These are phyloP conservation scores for Telmatherina bonti DNA, from an alignment of 2,797 vertebrate species.

Conservation along the genomic window DNA sequence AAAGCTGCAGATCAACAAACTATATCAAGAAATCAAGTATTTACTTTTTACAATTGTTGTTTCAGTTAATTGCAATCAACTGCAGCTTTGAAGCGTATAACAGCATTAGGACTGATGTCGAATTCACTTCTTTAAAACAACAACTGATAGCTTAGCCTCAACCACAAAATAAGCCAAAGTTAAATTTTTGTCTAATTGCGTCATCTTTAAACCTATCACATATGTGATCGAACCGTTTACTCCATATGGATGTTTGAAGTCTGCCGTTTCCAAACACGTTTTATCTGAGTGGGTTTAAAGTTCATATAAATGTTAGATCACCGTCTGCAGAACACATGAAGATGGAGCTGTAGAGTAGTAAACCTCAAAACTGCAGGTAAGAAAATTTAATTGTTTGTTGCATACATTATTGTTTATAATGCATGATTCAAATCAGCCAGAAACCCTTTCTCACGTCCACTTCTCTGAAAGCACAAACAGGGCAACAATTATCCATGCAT, in stretches of 20 bases:
- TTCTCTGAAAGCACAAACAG: neutral
- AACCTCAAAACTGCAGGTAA: conserved; percentile 37
- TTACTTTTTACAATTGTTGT: neutral
- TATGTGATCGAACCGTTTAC: conserved; percentile 14
- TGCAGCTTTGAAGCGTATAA: neutral
- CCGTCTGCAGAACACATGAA: conserved; percentile 50
- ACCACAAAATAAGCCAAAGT: neutral
- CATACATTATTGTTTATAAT: neutral
- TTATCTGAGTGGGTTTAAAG: conserved; percentile 35
- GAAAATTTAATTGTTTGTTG: conserved; percentile 32
- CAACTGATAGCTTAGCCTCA: conserved; percentile 4
- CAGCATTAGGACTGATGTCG: neutral
- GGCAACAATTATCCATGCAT: conserved; percentile 3
- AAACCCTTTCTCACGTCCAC: conserved; percentile 5
- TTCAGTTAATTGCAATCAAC: neutral
- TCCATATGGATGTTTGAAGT: conserved; percentile 42
- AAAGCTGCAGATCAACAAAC: neutral
- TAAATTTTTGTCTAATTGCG: neutral
- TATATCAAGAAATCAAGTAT: neutral
- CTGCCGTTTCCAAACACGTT: conserved; percentile 32
- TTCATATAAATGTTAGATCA: neutral
- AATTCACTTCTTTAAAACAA: neutral
- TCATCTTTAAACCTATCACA: neutral
- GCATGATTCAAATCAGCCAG: conserved; percentile 11
- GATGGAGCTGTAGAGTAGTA: conserved; percentile 21